A percentile compares a stretch with the other conserved stretches of the same genome.
Evolutionary conservation across 2,113 vertebrate species (phyloP).

Genomic region (Syrmaticus mikado): DNA sequence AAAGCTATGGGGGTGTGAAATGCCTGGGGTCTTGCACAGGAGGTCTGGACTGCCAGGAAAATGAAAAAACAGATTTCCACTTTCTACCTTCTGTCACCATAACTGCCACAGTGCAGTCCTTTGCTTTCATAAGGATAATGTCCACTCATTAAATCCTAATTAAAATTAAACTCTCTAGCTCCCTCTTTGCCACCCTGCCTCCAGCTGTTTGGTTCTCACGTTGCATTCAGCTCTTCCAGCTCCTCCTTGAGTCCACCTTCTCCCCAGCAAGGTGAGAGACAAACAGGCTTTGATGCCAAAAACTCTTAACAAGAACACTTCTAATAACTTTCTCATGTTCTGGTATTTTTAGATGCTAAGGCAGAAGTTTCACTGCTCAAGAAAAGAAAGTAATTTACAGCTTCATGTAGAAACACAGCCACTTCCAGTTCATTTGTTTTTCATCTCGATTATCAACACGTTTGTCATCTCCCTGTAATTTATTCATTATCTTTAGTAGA

Average conservation of each 20-base stretch:
- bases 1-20: background rate
- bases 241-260: background rate
- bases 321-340: slow-evolving; percentile 53
- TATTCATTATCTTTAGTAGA: slow-evolving; percentile 81
- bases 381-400: slow-evolving; percentile 79
- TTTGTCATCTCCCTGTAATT: slow-evolving; percentile 80
- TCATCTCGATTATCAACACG: slow-evolving; percentile 80
- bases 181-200: background rate
- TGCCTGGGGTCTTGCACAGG: background rate
- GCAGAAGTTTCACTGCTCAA: slow-evolving; percentile 54
- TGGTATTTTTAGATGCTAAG: slow-evolving; percentile 68
- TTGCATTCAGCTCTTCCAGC: background rate
- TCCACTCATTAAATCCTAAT: background rate
- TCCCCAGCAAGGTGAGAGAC: background rate
- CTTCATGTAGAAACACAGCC: slow-evolving; percentile 62
- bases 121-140: background rate
- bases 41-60: background rate
- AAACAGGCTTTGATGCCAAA: background rate
- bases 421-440: slow-evolving; percentile 79
- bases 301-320: slow-evolving; percentile 42
- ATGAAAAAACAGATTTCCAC: background rate
- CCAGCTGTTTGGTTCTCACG: background rate
- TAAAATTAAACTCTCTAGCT: background rate
- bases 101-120: background rate
- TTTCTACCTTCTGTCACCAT: background rate